Conservation (phyloP, 2,113 vertebrate species). For the Noturus placidus region DNA sequence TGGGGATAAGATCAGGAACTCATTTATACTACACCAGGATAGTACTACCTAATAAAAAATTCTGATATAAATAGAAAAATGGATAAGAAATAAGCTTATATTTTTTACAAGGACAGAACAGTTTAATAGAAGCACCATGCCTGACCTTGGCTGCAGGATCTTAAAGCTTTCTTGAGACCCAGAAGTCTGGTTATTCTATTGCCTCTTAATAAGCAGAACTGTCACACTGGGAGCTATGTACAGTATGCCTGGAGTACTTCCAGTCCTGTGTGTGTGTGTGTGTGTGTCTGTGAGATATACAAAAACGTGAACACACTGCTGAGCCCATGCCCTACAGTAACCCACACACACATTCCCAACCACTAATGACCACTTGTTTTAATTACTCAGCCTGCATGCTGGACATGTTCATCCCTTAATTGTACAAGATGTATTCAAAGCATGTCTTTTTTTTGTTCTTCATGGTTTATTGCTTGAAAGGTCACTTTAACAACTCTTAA, state of each 20-base stretch:
- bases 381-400: neutral
- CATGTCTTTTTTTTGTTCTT: neutral
- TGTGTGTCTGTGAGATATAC: slow-evolving; percentile 18
- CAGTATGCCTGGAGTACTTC: slow-evolving; percentile 30
- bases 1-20: neutral
- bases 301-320: slow-evolving; percentile 13
- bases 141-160: slow-evolving; percentile 27
- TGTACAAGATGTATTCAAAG: neutral
- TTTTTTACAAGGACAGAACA: neutral
- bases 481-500: too few species aligned
- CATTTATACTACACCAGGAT: neutral
- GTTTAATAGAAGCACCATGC: neutral
- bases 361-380: slow-evolving; percentile 1
- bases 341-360: neutral
- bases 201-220: slow-evolving; percentile 47
- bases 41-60: neutral
- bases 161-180: slow-evolving; percentile 36
- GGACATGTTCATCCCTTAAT: neutral
- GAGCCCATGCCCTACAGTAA: slow-evolving; percentile 12
- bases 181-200: slow-evolving; percentile 48
- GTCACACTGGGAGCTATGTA: slow-evolving; percentile 37
- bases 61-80: neutral
- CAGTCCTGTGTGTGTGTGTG: slow-evolving; percentile 19
- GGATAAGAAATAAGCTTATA: neutral
- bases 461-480: neutral